Evolutionary conservation across 2,888 invertebrate species (phyloP).

Genomic region (Julus scandinavius): DNA sequence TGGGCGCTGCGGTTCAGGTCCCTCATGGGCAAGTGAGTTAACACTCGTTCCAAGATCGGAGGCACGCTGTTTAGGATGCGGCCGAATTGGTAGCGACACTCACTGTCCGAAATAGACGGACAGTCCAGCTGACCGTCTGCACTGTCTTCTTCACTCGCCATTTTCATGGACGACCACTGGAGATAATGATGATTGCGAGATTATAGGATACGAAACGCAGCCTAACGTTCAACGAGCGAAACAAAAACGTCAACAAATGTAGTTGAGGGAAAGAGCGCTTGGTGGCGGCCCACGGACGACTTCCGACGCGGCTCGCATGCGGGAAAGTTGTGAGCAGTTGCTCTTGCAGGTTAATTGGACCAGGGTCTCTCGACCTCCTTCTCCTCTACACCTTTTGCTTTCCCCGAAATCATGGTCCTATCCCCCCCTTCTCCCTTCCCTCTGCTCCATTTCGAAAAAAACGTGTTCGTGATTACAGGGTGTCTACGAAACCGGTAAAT

Average conservation of each 20-base stretch:
- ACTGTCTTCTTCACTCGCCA: conserved; percentile 43
- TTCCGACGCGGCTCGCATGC: neutral
- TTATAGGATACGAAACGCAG: too few species aligned
- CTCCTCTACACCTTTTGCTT: neutral
- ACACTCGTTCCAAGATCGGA: conserved; percentile 55
- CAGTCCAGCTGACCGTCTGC: neutral
- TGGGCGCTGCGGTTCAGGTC: conserved; percentile 54
- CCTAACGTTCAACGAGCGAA: neutral
- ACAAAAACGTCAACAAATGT: conserved; percentile 18
- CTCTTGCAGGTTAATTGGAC: neutral
- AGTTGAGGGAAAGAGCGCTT: conserved; percentile 14
- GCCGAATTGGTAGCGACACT: conserved; percentile 48
- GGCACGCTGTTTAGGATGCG: conserved; percentile 50
- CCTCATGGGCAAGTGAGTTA: conserved; percentile 55
- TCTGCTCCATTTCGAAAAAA: neutral
- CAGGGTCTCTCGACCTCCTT: neutral
- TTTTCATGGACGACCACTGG: conserved; percentile 18
- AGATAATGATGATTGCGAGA: neutral
- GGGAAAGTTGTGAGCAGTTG: neutral
- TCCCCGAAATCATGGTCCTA: neutral
- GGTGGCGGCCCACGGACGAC: neutral
- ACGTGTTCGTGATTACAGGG: neutral
- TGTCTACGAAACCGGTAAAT: neutral
- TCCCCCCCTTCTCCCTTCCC: neutral
- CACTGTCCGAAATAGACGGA: neutral